Evolutionary conservation across 2,113 vertebrate genomes (phyloP).

Genomic region (Saguinus midas): DNA sequence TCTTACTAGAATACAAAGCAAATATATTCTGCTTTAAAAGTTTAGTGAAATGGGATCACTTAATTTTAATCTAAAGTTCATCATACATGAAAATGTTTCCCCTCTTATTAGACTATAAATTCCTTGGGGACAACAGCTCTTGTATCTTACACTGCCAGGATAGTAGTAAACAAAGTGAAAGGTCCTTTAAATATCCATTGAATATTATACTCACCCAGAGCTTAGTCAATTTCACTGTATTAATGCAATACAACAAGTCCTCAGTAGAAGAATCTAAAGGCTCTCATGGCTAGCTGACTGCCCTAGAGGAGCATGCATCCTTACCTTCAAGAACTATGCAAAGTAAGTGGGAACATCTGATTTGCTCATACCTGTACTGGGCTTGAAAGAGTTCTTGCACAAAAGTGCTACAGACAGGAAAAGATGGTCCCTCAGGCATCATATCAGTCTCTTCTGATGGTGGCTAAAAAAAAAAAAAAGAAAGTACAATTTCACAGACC

Average conservation of each 20-base stretch:
- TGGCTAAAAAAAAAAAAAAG: slow-evolving; percentile 87
- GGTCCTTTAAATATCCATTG: not conserved
- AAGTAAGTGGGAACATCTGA: not conserved
- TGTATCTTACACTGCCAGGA: not conserved
- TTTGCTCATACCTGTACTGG: slow-evolving; percentile 92
- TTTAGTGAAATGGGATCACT: not conserved
- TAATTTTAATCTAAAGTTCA: not conserved
- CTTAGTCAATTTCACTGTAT: not conserved
- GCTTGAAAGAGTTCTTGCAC: slow-evolving; percentile 99
- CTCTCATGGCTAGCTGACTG: not conserved
- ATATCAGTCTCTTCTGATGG: slow-evolving; percentile 93
- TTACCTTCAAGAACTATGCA: slow-evolving; percentile 91
- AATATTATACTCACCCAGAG: not conserved
- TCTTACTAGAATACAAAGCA: not conserved
- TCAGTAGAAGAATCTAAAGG: not conserved
- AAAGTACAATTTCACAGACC: not conserved
- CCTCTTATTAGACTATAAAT: not conserved
- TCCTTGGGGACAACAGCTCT: not conserved
- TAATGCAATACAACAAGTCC: not conserved
- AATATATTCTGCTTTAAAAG: not conserved
- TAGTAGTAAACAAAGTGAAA: not conserved
- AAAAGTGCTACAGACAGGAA: slow-evolving; percentile 94
- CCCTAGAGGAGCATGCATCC: fast-evolving
- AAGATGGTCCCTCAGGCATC: slow-evolving; percentile 90
- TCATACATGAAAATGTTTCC: not conserved